phyloP scores from a whole-genome alignment of 2,888 invertebrate species.

The Dysmachus trigonus region DNA sequence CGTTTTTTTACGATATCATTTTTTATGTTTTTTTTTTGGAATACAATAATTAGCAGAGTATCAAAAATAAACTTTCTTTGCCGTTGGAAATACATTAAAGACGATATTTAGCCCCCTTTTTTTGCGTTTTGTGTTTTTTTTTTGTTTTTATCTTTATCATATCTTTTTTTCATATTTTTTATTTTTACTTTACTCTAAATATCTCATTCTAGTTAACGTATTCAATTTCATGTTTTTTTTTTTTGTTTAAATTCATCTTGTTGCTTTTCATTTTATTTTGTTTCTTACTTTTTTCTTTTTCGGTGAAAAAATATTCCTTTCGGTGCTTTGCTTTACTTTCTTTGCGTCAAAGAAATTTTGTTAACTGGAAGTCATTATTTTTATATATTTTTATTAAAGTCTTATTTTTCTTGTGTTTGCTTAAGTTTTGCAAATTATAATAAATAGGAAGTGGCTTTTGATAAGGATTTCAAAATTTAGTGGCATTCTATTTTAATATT shows the following conservation, averaged over 20 bases:
- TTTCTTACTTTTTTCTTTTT: background rate
- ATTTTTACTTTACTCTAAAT: conserved; percentile 10
- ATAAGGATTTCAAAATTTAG: background rate
- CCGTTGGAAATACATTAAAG: conserved; percentile 25
- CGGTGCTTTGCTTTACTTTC: background rate
- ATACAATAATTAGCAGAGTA: conserved; percentile 38
- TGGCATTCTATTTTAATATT: background rate
- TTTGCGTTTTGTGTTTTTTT: conserved; percentile 2
- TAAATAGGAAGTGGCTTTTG: background rate
- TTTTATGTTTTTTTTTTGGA: conserved; percentile 9
- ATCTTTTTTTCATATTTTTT: background rate
- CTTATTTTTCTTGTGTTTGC: background rate
- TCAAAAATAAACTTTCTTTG: conserved; percentile 42
- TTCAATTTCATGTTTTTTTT: conserved; percentile 20
- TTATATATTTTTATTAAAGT: background rate
- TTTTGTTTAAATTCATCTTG: background rate
- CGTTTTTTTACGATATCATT: conserved; percentile 1
- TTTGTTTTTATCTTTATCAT: background rate
- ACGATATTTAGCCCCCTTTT: background rate
- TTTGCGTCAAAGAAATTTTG: background rate
- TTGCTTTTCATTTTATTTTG: background rate
- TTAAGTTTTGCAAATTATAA: background rate
- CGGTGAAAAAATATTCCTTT: conserved; percentile 20
- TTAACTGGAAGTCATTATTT: conserved; percentile 4
- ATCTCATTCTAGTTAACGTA: background rate